Evolutionary conservation across 2,888 invertebrate species (phyloP), one percentile per base, ranked within the genome.

Genomic region (Hirtodrosophila trivittata): DNA sequence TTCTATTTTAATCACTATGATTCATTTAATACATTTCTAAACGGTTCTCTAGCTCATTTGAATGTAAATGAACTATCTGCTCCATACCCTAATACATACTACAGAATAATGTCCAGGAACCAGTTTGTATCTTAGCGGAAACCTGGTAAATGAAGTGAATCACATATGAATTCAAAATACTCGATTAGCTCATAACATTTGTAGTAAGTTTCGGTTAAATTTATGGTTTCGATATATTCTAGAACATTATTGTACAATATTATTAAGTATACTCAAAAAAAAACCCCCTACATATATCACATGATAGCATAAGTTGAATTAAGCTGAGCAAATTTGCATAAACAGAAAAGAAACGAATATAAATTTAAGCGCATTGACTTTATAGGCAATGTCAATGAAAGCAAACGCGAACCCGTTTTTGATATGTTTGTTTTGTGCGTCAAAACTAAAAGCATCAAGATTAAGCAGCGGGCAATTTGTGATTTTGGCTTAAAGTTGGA

Each of bases 331-430:
- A 10, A 16, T 68, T 67, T 67, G 62, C 62, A 58, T 73, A 66
- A 55, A 6, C 18, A 30, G 18, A 42, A 26, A 35, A 43, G 25
- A 59, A 59, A 51, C 46, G 50, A 39, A 25, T 38, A 33, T 56
- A 30, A 37, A 28, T 47, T 35, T 16, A 28, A 25, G 39, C 55
- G 37, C 45, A 66, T 50, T 69, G 50, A 55, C 41, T 69, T 26
- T 33, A 16, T 43, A 14, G 16, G 9, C 46, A 8, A n/a, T 43
- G 33, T 9, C 50, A 25, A 21, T 16, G 33, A 33, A 42, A 35
- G 35, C 51, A 6, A 41, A 13, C 14, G 1, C 7, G 10, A 73
- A 73, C 71, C 38, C 13, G 70, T 66, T 66, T 59, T 33, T 25
- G 30, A 55, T 18, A 42, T 35, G 47, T 59, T 25, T 46, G 56